phyloP scores from a whole-genome alignment of 2,113 vertebrate species.

The Sylvilagus bachmani region DNA sequence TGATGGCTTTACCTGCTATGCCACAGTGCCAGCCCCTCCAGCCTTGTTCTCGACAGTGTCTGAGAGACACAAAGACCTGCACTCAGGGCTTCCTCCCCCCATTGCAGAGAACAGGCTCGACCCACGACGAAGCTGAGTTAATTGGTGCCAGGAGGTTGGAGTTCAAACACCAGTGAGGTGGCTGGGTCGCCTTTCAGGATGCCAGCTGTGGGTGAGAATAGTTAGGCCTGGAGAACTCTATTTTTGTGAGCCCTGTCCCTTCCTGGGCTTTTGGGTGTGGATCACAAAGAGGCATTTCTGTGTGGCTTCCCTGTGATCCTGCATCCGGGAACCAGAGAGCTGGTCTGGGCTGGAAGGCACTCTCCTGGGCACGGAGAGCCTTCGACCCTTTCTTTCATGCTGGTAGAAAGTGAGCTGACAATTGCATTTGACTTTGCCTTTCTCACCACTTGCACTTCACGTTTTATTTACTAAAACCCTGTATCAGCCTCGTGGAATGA shows the following conservation, averaged over 20 bases:
- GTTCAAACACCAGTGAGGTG: not conserved
- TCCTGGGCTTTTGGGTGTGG: slow-evolving; percentile 30
- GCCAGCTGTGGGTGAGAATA: not conserved
- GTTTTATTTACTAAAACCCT: slow-evolving; percentile 63
- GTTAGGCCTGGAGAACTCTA: not conserved
- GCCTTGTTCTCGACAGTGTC: not conserved
- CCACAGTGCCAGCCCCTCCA: not conserved
- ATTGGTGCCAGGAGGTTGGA: not conserved
- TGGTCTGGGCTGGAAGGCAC: not conserved
- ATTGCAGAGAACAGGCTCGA: not conserved
- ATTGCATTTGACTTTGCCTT: slow-evolving; percentile 3
- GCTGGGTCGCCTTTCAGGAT: not conserved
- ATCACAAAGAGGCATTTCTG: not conserved
- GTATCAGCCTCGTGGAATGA: slow-evolving; percentile 36
- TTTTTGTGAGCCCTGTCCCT: not conserved
- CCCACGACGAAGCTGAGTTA: not conserved
- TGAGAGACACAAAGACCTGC: not conserved
- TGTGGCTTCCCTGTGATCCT: not conserved
- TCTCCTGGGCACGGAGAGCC: no score
- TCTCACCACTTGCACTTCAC: slow-evolving; percentile 32
- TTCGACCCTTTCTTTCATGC: slow-evolving; percentile 42
- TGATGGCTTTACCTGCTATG: no score
- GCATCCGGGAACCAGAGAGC: not conserved
- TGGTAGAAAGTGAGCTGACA: slow-evolving; percentile 15
- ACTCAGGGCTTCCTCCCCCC: not conserved